Evolutionary conservation across 2,113 vertebrate species (phyloP).

Genomic region (Caretta caretta): DNA sequence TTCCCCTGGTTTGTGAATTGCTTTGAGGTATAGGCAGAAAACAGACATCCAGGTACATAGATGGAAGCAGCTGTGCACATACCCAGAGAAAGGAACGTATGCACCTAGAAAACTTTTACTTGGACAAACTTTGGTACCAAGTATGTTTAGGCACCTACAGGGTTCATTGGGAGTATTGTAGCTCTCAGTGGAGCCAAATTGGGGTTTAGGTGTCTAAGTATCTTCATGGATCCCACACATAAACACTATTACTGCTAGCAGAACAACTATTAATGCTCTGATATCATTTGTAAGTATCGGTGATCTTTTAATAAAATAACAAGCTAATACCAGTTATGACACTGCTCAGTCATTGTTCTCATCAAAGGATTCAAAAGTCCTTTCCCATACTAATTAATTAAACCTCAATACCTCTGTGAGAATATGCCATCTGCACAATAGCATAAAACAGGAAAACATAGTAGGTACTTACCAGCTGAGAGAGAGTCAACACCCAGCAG

Average conservation of each 20-base stretch:
- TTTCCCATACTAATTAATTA: neutral
- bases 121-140: neutral
- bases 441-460: neutral
- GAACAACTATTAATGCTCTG: neutral
- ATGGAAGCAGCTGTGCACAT: too few relatives aligned
- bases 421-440: neutral
- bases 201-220: neutral
- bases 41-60: neutral
- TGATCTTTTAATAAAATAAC: neutral
- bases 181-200: neutral
- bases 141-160: neutral
- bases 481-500: neutral
- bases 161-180: neutral
- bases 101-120: neutral
- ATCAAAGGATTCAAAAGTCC: neutral
- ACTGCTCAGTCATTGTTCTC: neutral
- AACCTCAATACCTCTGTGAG: neutral
- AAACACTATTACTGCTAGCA: neutral
- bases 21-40: neutral
- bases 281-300: neutral
- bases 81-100: neutral
- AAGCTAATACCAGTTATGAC: neutral
- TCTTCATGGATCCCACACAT: neutral
- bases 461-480: neutral
- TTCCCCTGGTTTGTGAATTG: neutral